Evolutionary conservation across 2,888 invertebrate genomes (phyloP).

Genomic region (Subacronicta megacephala): DNA sequence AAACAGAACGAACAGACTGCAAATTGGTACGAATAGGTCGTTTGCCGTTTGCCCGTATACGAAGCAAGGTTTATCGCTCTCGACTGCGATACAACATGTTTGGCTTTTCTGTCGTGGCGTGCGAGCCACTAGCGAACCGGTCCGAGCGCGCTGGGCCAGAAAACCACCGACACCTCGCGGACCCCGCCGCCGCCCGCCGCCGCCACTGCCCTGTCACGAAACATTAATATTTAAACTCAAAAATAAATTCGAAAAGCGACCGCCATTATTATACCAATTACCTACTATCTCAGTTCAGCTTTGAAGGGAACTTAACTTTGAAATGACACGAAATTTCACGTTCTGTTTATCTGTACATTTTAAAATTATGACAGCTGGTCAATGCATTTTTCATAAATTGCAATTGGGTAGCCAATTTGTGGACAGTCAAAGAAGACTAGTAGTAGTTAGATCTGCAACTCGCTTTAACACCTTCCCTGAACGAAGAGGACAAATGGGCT

Average conservation of each 20-base stretch:
- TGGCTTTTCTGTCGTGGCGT: conserved; percentile 81
- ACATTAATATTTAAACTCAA: conserved; percentile 86
- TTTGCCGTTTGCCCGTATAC: conserved; percentile 79
- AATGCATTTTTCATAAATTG: conserved; percentile 60
- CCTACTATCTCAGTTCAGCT: conserved; percentile 63
- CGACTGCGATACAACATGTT: conserved; percentile 78
- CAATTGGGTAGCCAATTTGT: conserved; percentile 65
- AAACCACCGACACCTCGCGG: conserved; percentile 87
- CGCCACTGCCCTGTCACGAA: conserved; percentile 86
- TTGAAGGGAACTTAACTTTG: conserved; percentile 64
- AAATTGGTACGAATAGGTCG: conserved; percentile 84
- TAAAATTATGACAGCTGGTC: conserved; percentile 65
- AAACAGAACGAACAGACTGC: conserved; percentile 68
- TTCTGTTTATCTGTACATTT: conserved; percentile 51
- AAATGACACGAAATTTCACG: conserved; percentile 65
- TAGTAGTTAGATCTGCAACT: conserved; percentile 67
- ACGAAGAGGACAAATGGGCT: conserved; percentile 80
- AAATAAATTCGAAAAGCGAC: conserved; percentile 76
- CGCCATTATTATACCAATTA: conserved; percentile 82
- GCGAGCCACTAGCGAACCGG: conserved; percentile 83
- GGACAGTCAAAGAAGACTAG: conserved; percentile 68
- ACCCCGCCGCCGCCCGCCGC: conserved; percentile 65
- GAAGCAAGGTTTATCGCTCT: conserved; percentile 85
- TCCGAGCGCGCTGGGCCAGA: conserved; percentile 86
- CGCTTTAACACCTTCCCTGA: conserved; percentile 80